A percentile compares a stretch with the other conserved stretches of the same genome.
phyloP scores from a whole-genome alignment of 2,888 invertebrate species.

The Bibio marci region DNA sequence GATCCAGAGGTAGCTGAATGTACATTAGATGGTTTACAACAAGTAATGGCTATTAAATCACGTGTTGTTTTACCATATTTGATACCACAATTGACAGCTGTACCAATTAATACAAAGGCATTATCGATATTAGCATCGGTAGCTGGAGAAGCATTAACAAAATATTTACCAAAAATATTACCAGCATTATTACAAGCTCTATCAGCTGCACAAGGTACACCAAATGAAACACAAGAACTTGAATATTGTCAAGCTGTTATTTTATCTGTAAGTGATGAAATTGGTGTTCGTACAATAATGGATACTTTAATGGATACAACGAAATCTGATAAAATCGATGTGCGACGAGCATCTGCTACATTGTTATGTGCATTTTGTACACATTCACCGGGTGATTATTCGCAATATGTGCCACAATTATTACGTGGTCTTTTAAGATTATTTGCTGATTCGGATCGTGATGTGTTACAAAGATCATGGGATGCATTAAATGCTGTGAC shows the following conservation, averaged over 20 bases:
- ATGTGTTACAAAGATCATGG: slow-evolving; percentile 74
- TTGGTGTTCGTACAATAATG: slow-evolving; percentile 72
- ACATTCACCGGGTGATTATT: slow-evolving; percentile 74
- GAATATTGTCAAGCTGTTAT: slow-evolving; percentile 89
- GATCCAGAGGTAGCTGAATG: slow-evolving; percentile 69
- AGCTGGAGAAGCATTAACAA: slow-evolving; percentile 81
- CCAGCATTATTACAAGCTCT: slow-evolving; percentile 73
- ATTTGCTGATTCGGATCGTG: slow-evolving; percentile 64
- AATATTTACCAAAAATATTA: slow-evolving; percentile 79
- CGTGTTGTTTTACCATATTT: slow-evolving; percentile 90
- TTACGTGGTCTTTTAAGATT: slow-evolving; percentile 72
- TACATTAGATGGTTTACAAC: slow-evolving; percentile 86
- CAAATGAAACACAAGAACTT: slow-evolving; percentile 52
- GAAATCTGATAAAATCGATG: slow-evolving; percentile 40
- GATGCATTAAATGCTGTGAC: slow-evolving; percentile 82
- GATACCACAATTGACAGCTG: slow-evolving; percentile 80
- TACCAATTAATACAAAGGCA: slow-evolving; percentile 84
- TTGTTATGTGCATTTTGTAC: slow-evolving; percentile 79
- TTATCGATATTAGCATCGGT: slow-evolving; percentile 86
- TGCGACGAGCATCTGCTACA: slow-evolving; percentile 68
- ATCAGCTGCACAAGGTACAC: slow-evolving; percentile 46
- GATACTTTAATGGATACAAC: slow-evolving; percentile 69
- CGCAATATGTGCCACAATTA: slow-evolving; percentile 73
- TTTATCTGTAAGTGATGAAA: slow-evolving; percentile 74
- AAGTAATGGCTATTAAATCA: slow-evolving; percentile 95